Conservation (phyloP, 2,888 invertebrate genomes). For the Quadroppia sp. region DNA sequence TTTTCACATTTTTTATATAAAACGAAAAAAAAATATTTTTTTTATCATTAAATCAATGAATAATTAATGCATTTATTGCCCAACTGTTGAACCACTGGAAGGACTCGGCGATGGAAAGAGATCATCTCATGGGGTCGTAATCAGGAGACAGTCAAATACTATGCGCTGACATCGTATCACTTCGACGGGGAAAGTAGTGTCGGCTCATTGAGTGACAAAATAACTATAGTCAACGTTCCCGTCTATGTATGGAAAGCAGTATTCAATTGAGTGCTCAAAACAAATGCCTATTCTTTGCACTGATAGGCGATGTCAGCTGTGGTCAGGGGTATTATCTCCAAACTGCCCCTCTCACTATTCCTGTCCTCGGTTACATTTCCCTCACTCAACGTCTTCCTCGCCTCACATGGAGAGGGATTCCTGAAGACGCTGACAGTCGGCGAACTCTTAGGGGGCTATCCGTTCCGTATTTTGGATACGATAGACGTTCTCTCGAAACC, state of each 20-base stretch:
- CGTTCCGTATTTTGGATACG: conserved; percentile 31
- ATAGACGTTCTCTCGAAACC: conserved; percentile 40
- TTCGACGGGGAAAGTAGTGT: conserved; percentile 37
- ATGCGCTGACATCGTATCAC: conserved; percentile 40
- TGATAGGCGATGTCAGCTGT: conserved; percentile 15
- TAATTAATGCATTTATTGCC: background rate
- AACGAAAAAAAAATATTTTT: background rate
- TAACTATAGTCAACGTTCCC: conserved; percentile 45
- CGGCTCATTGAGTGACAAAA: conserved; percentile 25
- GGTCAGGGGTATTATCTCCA: too few species aligned
- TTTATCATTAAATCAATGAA: background rate
- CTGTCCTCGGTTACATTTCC: conserved; percentile 8
- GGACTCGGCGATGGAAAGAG: conserved; percentile 45
- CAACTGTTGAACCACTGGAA: conserved; percentile 33
- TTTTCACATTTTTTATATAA: conserved; percentile 25
- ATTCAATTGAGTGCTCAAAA: background rate
- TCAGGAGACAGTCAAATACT: conserved; percentile 42
- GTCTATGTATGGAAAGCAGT: conserved; percentile 42
- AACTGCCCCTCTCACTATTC: conserved; percentile 3
- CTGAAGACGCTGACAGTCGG: conserved; percentile 37
- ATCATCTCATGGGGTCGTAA: conserved; percentile 42
- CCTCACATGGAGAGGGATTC: conserved; percentile 25
- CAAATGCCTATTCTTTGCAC: conserved; percentile 11
- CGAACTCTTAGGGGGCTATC: conserved; percentile 38
- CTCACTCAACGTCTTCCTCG: background rate